Evolutionary conservation across 2,113 vertebrate species (phyloP), one percentile per base, ranked within the genome.

Genomic region (Eulemur rufifrons): DNA sequence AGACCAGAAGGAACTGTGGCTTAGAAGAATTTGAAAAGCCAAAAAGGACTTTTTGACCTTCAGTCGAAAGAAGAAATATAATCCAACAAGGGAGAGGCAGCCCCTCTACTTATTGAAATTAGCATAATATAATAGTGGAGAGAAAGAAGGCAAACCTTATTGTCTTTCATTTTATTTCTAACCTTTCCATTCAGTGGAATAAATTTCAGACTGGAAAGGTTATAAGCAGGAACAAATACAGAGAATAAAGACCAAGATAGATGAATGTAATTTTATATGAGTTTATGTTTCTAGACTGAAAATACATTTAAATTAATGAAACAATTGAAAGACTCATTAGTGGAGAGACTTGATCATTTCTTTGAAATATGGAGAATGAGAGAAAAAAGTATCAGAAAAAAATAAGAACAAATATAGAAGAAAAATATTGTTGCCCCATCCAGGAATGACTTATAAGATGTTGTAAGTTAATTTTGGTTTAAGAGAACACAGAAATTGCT

Each of bases 251-350:
- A 32, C 66, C 23, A 71, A 74, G 45, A 20, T 59, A 27, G 32
- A 39, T 2, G 6, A 86, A 73, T 80, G n/a, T 0, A 5, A 63
- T 69, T 93, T 96, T 18, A 61, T 37, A 23, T 59, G 21, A 64
- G 20, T 86, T 81, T 82, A 66, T 87, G n/a, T 14, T 84, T 74
- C 34, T 12, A 86, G 80, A 89, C 32, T 86, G 83, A 86, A 71
- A 86, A n/a, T 61, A 59, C 1, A 80, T 76, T 89, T 93, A 89
- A 73, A 42, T 92, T 94, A 76, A 45, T 80, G 7, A 96, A 93
- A 64, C 84, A 76, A 66, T 73, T 56, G 12, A n/a, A 86, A 74
- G 34, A 39, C 84, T 89, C 95, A 20, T 37, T 73, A 59, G 54
- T 78, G n/a, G 4, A 56, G 39, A 50, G 27, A 68, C 20, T 89